Evolutionary conservation across 2,113 vertebrate species (phyloP), one percentile per base, ranked within the genome.

Genomic region (Pipa parva): DNA sequence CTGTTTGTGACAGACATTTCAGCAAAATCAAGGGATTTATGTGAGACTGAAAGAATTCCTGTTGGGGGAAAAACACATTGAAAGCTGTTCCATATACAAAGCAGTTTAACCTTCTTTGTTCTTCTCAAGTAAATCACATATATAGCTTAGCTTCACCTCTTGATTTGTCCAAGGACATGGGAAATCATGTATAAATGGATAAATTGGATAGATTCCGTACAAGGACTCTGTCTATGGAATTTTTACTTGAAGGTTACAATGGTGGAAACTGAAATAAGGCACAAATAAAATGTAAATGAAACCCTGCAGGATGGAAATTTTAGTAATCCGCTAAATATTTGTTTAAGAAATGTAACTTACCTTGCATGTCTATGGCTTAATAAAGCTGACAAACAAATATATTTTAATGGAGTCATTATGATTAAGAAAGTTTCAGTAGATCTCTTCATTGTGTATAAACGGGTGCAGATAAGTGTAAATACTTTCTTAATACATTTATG

Each of bases 21-120:
- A 59, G 65, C 28, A 68, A 59, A 67, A 27, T 26, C 54, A 50
- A 27, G 56, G 24, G 65, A 68, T 24, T 68, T 49, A 17, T 39
- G 46, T 39, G 8, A 25, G 59, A 28, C 13, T 12, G n/a, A 68
- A 51, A 58, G 22, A 28, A 26, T 37, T 49, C 65, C 46, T 15
- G 21, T 21, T 52, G 56, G 46, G 29, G 28, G 17, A 59, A 39
- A 29, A 57, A 22, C 21, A 39, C 57, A 28, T 26, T 42, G 22
- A 68, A 60, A 29, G 56, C 56, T 50, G 22, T 52, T 49, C 56
- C 37, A 28, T 46, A 68, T 46, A 59, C 65, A 48, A 60, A 60
- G 56, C 29, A 60, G 58, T 58, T 67, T 67, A 67, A 58, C 63
- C 54, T 58, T 31, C 54, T 36, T 39, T 64, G 48, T 55, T 57